These are phyloP conservation scores for Pyrgilauda ruficollis DNA, from an alignment of 2,113 vertebrate genomes.

Conservation along the genomic window DNA sequence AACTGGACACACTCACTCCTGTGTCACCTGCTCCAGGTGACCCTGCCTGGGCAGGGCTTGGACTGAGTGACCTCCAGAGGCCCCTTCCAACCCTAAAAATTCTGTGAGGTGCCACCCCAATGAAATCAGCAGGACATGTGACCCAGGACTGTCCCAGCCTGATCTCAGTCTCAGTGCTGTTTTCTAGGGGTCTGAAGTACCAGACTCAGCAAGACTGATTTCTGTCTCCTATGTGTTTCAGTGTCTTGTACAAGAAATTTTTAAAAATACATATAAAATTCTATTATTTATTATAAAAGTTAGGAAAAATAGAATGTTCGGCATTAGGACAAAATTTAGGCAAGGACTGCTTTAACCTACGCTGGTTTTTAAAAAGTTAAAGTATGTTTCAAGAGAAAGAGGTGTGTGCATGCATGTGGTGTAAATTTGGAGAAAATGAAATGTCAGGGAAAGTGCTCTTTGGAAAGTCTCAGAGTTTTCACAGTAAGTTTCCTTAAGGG, in stretches of 20 bases:
- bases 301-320: rapidly evolving
- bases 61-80: neutral
- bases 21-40: neutral
- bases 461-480: neutral
- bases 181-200: neutral
- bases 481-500: neutral
- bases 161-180: rapidly evolving
- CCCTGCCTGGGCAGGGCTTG: neutral
- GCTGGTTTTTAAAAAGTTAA: neutral
- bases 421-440: neutral
- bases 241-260: neutral
- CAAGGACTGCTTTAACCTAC: neutral
- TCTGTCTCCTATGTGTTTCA: rapidly evolving
- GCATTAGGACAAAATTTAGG: neutral
- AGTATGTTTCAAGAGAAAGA: neutral
- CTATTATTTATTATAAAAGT: neutral
- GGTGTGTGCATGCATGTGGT: rapidly evolving
- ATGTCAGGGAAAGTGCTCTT: neutral
- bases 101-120: neutral
- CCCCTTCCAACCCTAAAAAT: neutral
- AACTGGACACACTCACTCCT: rapidly evolving
- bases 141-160: rapidly evolving
- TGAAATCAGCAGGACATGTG: neutral
- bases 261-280: rapidly evolving
- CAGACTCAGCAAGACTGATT: neutral